Evolutionary conservation across 2,797 vertebrate genomes (phyloP), one percentile per base, ranked within the genome.

Genomic region (Pelobates cultripes): DNA sequence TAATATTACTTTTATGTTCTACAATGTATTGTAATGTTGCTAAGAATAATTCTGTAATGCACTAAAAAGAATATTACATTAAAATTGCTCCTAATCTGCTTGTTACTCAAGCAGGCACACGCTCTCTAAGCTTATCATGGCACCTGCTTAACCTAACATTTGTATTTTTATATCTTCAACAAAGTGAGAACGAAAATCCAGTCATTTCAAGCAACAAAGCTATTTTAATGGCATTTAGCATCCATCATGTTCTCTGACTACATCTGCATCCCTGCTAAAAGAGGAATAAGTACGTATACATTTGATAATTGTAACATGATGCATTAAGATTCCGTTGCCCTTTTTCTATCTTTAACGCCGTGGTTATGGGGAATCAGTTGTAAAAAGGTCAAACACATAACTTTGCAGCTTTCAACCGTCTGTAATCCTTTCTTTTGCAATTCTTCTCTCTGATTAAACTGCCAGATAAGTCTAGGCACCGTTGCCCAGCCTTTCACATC

Each of bases 391-490:
- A 90, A 87, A 85, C 84, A 84, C 77, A 85, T 91, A 88, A 90
- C 88, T 89, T 90, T 88, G 86, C 79, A 83, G 87, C 77, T 87
- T 85, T 82, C 81, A 85, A 87, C 86, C 84, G 82, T 90, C 88
- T 92, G 86, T 88, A 86, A 88, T 88, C 88, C 87, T 90, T 90
- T 89, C 86, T 90, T 89, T 82, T 81, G 87, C 84, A 90, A 86
- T 88, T 85, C 81, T 89, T 87, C 86, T 86, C 86, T 91, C 88
- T 91, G 87, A 89, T 91, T 91, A 89, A 89, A 90, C 82, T 87
- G 88, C 86, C 86, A 86, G 85, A 87, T 88, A 87, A 88, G 86
- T 87, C 86, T 87, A 85, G 88, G 86, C 86, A 89, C 80, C 74
- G 82, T 87, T 89, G 86, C 86, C 85, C 60, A 77, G 88, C 85